Base-by-base conservation (phyloP, 2,797 vertebrate genomes). In the Alfaro cultratus region DNA sequence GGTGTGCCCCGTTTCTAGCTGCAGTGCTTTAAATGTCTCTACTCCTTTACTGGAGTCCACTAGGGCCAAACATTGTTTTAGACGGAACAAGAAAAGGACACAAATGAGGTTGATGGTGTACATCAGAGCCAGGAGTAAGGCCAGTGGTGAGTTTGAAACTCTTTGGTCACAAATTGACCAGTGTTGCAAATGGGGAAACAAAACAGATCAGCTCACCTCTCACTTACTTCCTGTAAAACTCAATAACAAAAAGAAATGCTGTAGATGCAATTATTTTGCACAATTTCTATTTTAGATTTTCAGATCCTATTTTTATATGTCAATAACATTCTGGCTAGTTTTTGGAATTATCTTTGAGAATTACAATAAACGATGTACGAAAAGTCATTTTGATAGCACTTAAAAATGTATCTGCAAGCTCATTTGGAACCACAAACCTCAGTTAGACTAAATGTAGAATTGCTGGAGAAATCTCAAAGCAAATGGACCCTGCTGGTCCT, bases 1-100 rank as follows among this genome's bases (percentile, higher is more conserved):
- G 41, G 51, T 73, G 70, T 31, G 73, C 45, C 43, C 41, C 34
- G 53, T 53, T 79, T 57, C 77, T 36, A 47, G 53, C 51, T 60
- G 41, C 46, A 31, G 43, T 76, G 29, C 53, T 62, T 49, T 31
- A 73, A 43, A 73, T 47, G 68, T 6, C 29, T 73, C 29, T 46
- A 26, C 49, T 26, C n/a, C 76, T 70, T 51, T n/a, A 57, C n/a
- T 15, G 36, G 11, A 57, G 51, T 46, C 41, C 53, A 73, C 26
- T 11, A 41, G 9, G n/a, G 13, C 36, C 34, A 9, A 60, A 39
- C n/a, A 26, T 23, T 10, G 39, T 13, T 13, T 18, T 73, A 31
- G 13, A 53, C 29, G 16, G 13, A 47, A 3, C 43, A 47, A 47
- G 34, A 34, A 36, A 60, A 45, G 29, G 8, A 26, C 26, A 60